Conservation (phyloP, 2,113 vertebrate species). For the Mesembrinibis cayennensis region DNA sequence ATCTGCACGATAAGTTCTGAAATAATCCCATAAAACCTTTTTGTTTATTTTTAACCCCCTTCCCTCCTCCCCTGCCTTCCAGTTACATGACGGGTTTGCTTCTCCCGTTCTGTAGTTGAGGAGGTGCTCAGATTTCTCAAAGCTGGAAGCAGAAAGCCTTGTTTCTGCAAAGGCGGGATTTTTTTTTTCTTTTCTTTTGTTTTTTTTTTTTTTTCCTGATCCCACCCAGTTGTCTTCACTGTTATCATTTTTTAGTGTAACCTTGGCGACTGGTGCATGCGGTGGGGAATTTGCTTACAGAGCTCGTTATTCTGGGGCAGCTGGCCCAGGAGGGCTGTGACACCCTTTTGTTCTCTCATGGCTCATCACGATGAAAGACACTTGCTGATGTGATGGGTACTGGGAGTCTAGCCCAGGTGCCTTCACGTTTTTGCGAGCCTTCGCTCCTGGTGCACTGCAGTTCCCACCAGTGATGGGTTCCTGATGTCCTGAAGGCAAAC, state of each 20-base stretch:
- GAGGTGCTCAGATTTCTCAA: background rate
- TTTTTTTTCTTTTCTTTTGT: background rate
- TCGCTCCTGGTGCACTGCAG: background rate
- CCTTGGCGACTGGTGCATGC: background rate
- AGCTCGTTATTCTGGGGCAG: background rate
- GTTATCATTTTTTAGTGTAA: background rate
- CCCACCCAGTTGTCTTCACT: constrained; percentile 1
- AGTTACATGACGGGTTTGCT: background rate
- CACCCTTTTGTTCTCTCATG: background rate
- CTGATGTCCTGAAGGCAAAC: background rate
- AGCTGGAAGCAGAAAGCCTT: constrained; percentile 22
- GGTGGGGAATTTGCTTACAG: background rate
- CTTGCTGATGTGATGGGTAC: background rate
- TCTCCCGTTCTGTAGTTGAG: background rate
- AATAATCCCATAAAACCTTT: constrained; percentile 61
- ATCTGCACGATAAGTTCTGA: constrained; percentile 73
- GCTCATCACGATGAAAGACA: background rate
- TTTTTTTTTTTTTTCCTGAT: background rate
- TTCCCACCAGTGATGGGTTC: background rate
- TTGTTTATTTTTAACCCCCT: constrained; percentile 58
- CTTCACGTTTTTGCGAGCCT: background rate
- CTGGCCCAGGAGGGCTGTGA: background rate
- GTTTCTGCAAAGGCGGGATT: background rate
- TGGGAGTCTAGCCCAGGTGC: background rate
- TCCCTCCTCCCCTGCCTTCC: constrained; percentile 10